Conservation (phyloP, 2,113 vertebrate species). For the Erinaceus europaeus region DNA sequence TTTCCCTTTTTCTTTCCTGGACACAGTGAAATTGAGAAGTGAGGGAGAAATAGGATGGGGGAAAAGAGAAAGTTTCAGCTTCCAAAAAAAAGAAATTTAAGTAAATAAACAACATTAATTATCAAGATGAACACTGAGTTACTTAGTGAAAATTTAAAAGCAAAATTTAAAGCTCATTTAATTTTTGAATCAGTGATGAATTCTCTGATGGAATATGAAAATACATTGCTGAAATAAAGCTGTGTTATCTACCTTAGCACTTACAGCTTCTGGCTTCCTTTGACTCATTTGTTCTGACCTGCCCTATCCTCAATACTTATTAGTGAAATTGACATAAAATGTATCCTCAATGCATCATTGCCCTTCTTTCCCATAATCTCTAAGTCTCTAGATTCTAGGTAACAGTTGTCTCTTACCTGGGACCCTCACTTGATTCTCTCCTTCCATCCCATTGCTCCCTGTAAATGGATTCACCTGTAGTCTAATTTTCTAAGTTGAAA, state of each 20-base stretch:
- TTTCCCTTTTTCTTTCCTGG: too few species aligned
- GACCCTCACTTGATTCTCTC: background rate
- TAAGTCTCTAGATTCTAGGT: background rate
- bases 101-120: too few species aligned
- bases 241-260: background rate
- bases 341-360: background rate
- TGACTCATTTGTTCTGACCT: background rate
- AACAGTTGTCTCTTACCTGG: background rate
- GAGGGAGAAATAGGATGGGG: too few species aligned
- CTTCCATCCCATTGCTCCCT: background rate
- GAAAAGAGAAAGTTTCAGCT: too few species aligned
- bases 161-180: background rate
- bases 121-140: too few species aligned
- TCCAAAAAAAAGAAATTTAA: too few species aligned
- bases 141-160: too few species aligned
- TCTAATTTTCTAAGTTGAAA: background rate
- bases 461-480: background rate
- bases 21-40: too few species aligned
- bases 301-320: background rate
- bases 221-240: background rate
- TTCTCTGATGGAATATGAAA: background rate
- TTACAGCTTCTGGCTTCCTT: background rate
- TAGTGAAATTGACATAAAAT: background rate
- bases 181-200: background rate
- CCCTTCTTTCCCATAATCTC: background rate